These are phyloP conservation scores for Tragopan temminckii DNA, from an alignment of 2,797 vertebrate genomes.

Conservation along the genomic window DNA sequence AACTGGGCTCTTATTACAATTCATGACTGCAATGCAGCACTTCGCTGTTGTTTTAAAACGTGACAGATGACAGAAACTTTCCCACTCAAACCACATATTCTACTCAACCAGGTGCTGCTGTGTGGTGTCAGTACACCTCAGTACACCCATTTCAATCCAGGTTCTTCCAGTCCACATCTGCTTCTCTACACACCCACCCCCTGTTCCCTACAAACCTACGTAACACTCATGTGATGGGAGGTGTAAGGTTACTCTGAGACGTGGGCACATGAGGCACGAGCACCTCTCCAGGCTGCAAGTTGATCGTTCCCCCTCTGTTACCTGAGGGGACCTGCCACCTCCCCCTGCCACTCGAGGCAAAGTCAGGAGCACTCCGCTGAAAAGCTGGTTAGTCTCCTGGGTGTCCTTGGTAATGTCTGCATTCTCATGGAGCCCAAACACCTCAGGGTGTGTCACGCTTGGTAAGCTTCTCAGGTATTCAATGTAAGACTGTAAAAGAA, in stretches of 20 bases:
- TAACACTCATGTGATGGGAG: neutral
- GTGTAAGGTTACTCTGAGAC: neutral
- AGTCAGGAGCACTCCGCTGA: constrained; percentile 91
- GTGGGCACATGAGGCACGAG: neutral
- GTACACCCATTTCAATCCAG: neutral
- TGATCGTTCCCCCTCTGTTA: constrained; percentile 59
- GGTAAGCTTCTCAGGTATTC: constrained; percentile 89
- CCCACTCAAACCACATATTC: neutral
- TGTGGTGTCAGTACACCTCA: neutral
- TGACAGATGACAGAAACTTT: neutral
- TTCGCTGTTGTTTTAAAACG: neutral
- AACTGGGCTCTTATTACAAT: neutral
- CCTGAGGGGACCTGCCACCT: constrained; percentile 91
- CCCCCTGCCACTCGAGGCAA: constrained; percentile 90
- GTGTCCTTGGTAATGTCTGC: constrained; percentile 96
- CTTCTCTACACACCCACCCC: neutral
- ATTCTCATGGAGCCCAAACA: constrained; percentile 94
- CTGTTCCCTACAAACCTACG: neutral
- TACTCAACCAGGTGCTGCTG: neutral
- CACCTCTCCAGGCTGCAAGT: neutral
- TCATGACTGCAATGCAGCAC: neutral
- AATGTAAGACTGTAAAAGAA: constrained; percentile 86
- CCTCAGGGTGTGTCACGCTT: constrained; percentile 88
- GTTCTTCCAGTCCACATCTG: neutral
- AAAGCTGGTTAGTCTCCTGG: constrained; percentile 94